phyloP scores from a whole-genome alignment of 1,140 invertebrate genomes.

The honey bee (Apis mellifera) region DNA sequence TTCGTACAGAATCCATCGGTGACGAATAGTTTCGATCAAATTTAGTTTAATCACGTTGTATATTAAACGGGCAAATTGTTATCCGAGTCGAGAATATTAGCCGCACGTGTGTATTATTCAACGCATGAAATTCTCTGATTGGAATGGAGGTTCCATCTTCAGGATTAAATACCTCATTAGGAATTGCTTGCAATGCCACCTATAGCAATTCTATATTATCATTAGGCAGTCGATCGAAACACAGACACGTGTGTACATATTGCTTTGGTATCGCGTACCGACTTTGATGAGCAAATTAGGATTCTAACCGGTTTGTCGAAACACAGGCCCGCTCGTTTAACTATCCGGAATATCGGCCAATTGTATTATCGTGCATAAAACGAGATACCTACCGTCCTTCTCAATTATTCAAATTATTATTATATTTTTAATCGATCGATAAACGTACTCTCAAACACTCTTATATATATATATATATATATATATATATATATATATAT shows the following conservation, averaged over 20 bases:
- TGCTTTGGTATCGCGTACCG: neutral
- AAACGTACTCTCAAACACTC: too few relatives aligned
- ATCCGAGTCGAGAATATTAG: too few relatives aligned
- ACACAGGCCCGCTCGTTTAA: neutral
- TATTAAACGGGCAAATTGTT: too few relatives aligned
- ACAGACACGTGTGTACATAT: neutral
- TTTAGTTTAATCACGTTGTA: neutral
- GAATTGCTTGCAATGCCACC: neutral
- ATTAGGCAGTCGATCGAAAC: neutral
- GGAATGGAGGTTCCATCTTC: neutral
- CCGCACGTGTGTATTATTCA: too few relatives aligned
- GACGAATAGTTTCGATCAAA: too few relatives aligned
- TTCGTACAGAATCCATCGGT: neutral
- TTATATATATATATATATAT: neutral
- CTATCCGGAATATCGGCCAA: neutral
- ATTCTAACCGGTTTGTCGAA: constrained; percentile 16
- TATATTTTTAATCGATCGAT: constrained; percentile 20
- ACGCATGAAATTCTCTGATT: too few relatives aligned
- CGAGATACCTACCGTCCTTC: constrained; percentile 7
- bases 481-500: neutral
- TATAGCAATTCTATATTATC: neutral
- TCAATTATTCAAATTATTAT: constrained; percentile 20
- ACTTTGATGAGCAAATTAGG: constrained; percentile 37
- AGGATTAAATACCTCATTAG: neutral
- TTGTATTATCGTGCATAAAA: neutral